Evolutionary conservation across 64 coral and sea anemone species (phyloP), one percentile per base, ranked within the genome.

Genomic region (Montipora foliosa): DNA sequence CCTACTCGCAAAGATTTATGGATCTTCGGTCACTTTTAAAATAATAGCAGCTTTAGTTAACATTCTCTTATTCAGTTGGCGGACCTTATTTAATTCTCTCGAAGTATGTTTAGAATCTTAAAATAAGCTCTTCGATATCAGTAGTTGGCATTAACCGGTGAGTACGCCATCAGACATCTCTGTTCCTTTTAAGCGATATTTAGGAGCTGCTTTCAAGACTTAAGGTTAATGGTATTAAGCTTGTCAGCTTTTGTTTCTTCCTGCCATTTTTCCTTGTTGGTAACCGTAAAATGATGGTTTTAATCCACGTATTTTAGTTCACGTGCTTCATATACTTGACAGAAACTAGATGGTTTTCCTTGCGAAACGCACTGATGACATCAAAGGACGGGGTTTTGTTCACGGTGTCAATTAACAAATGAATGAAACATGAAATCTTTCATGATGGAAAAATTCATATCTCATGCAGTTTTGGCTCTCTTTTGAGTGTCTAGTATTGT

Each of bases 1-100:
- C 44, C 82, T 3, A 29, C 82, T 47, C 45, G 82, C 82, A 24
- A 71, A 22, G 82, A 72, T 9, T 86, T 72, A 20, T 86, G 82
- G 82, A 72, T 86, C 64, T 86, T 64, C 37, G 37, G 2, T 14
- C 61, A 64, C 61, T 57, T 6, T 8, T 11, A 12, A 64, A 64
- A 64, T 64, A 12, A 64, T 64, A 64, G 61, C 4, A 16, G 14
- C 0, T 64, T 64, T 64, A 7, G 52, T 64, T 64, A 4, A 12
- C 0, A 19, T 64, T 64, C 4, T 64, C 61, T 64, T 12, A 14
- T 64, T 7, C 0, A 64, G 13, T 12, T 12, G 61, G 9, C 15
- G 4, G 55, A 82, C 46, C 19, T 20, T 72, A 4, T 9, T 16
- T 37, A 37, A 37, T 37, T 21, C 21, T 4, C 14, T 17, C 64